These are phyloP conservation scores for Pteronotus mesoamericanus DNA, from an alignment of 2,797 vertebrate species.

Conservation along the genomic window DNA sequence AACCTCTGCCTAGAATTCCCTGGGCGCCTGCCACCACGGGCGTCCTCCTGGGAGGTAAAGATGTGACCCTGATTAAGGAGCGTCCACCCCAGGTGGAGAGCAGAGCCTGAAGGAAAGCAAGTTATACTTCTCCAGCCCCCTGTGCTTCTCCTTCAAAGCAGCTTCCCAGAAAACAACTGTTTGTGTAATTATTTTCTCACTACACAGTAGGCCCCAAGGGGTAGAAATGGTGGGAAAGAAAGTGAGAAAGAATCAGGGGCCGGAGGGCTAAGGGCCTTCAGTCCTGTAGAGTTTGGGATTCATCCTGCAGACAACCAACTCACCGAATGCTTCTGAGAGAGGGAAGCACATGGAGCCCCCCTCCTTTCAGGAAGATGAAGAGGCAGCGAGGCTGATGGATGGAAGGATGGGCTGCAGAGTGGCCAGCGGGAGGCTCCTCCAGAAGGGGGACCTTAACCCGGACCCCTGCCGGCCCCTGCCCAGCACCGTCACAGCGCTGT, in stretches of 20 bases:
- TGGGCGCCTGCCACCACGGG: fast-evolving
- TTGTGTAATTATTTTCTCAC: neutral
- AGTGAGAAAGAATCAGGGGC: neutral
- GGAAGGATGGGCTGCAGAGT: neutral
- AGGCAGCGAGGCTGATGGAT: fast-evolving
- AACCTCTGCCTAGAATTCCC: neutral
- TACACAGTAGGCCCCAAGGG: neutral
- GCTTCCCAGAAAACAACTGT: neutral
- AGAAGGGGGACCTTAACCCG: neutral
- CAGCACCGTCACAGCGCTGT: neutral
- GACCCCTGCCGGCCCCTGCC: neutral
- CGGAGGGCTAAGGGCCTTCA: neutral
- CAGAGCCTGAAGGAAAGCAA: neutral
- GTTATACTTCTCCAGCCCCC: neutral
- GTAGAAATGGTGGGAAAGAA: neutral
- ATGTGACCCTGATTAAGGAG: neutral
- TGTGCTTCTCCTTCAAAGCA: neutral
- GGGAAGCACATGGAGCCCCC: neutral
- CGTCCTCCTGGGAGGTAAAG: neutral
- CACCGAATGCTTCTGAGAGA: neutral
- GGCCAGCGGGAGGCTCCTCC: fast-evolving
- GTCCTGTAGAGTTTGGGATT: neutral
- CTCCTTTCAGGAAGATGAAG: neutral
- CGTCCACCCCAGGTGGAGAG: neutral
- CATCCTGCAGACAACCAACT: neutral